phyloP scores from a whole-genome alignment of 2,797 vertebrate genomes.

The Darevskia mixta region DNA sequence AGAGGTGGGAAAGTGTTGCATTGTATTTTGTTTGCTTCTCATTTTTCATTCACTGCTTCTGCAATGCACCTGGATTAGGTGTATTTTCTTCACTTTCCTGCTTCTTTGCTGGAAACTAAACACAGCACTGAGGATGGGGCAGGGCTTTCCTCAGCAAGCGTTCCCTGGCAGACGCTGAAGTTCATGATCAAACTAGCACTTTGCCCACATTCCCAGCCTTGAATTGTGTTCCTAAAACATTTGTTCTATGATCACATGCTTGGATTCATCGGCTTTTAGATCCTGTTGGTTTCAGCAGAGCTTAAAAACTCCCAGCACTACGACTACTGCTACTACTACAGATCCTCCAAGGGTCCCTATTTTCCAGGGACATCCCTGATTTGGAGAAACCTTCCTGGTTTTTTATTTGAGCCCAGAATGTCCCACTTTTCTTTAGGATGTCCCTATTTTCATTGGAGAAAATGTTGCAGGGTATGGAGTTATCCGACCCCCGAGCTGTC shows the following conservation, averaged over 20 bases:
- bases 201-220: background rate
- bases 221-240: background rate
- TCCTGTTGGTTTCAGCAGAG: background rate
- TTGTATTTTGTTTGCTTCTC: background rate
- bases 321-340: too few species aligned
- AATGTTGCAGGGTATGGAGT: too few species aligned
- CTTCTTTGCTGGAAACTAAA: background rate
- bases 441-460: too few species aligned
- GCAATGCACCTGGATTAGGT: background rate
- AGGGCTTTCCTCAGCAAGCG: background rate
- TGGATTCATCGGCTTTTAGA: background rate
- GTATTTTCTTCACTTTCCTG: background rate
- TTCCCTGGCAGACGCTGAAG: background rate
- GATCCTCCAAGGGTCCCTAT: too few species aligned
- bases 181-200: background rate
- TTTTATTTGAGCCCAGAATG: too few species aligned
- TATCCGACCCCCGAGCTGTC: too few species aligned
- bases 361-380: too few species aligned
- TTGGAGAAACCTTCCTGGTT: too few species aligned
- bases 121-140: background rate
- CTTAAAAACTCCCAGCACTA: background rate
- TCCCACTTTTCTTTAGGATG: too few species aligned
- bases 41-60: background rate
- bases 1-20: background rate
- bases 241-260: background rate